Conservation (phyloP, 1,140 invertebrate genomes). For the Augochlora pura region DNA sequence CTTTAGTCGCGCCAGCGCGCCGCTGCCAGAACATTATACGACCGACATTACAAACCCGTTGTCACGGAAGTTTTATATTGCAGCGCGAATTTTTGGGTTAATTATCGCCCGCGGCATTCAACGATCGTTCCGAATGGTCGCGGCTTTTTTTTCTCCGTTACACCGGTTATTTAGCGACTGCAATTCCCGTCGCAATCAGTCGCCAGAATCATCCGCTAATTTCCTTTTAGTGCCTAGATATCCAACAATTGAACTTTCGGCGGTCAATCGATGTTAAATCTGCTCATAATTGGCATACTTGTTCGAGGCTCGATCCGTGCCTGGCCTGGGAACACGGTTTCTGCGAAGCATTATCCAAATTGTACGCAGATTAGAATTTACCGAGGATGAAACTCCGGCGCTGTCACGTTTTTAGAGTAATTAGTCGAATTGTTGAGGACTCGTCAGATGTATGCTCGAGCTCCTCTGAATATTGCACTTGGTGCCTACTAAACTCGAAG, state of each 20-base stretch:
- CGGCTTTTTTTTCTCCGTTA: background rate
- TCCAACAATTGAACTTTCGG: background rate
- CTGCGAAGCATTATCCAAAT: background rate
- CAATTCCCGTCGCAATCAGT: background rate
- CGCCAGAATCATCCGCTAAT: background rate
- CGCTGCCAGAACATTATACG: constrained; percentile 58
- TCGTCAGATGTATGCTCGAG: too few species aligned
- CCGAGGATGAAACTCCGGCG: too few species aligned
- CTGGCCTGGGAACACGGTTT: background rate
- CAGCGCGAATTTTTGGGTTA: constrained; percentile 44
- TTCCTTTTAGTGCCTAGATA: background rate
- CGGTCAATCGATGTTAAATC: background rate
- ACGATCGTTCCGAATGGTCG: constrained; percentile 16
- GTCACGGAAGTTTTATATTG: constrained; percentile 50
- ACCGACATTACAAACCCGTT: constrained; percentile 31
- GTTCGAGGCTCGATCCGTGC: background rate
- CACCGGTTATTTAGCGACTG: background rate
- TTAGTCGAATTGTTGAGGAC: too few species aligned
- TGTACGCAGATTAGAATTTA: background rate
- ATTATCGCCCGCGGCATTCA: constrained; percentile 39
- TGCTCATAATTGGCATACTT: background rate
- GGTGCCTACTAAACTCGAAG: too few species aligned
- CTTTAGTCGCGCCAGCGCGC: constrained; percentile 45
- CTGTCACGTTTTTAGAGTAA: too few species aligned
- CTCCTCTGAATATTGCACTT: too few species aligned